Conservation (phyloP, 2,113 vertebrate species). For the Athene cunicularia region DNA sequence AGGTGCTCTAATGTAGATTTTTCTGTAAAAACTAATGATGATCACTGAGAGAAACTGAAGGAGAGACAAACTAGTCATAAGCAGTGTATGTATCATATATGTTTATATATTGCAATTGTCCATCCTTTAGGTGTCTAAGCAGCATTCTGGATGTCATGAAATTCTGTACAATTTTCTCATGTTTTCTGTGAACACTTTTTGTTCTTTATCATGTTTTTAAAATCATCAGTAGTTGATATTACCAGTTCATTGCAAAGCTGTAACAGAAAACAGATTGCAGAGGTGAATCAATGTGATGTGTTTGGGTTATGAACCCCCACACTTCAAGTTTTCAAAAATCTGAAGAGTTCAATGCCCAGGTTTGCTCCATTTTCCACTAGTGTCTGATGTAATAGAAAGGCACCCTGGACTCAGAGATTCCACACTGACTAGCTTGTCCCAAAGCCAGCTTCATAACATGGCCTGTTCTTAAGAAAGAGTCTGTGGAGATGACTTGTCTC, state of each 20-base stretch:
- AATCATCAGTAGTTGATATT: fast-evolving
- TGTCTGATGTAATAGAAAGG: not conserved
- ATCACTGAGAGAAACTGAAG: not conserved
- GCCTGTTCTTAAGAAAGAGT: not conserved
- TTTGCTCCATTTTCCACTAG: not conserved
- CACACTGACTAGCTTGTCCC: not conserved
- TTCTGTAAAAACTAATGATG: not conserved
- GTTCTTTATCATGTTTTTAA: not conserved
- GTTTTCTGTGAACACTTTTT: not conserved
- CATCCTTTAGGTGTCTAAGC: not conserved
- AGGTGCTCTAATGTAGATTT: not conserved
- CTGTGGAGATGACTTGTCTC: not conserved
- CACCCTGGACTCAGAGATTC: fast-evolving
- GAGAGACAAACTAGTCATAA: not conserved
- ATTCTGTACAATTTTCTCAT: not conserved
- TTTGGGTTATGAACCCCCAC: not conserved
- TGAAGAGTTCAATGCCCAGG: not conserved
- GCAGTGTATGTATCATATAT: not conserved
- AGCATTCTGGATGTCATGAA: not conserved
- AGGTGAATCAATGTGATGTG: not conserved
- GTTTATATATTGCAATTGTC: not conserved
- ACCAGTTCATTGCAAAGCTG: not conserved
- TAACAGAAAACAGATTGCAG: not conserved
- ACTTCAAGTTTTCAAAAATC: not conserved
- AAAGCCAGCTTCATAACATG: not conserved